A percentile compares a stretch with the other conserved stretches of the same genome.
Evolutionary conservation across 2,113 vertebrate genomes (phyloP).

Genomic region (Mus spicilegus): DNA sequence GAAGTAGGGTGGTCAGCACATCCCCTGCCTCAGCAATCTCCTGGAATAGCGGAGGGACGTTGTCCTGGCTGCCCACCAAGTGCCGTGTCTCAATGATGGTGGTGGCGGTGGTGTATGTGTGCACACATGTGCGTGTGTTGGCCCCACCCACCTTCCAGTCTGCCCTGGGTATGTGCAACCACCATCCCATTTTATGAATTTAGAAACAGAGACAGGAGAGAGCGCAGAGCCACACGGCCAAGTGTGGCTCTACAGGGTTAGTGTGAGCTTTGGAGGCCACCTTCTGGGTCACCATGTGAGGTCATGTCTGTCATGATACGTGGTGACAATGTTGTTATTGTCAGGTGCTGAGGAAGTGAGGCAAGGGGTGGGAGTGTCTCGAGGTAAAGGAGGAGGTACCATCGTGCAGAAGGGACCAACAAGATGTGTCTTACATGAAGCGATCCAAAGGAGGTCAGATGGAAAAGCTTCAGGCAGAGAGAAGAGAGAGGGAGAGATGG

Average conservation of each 20-base stretch:
- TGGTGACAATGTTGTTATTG: not conserved
- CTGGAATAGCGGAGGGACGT: not conserved
- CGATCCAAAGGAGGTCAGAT: not conserved
- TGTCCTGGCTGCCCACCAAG: not conserved
- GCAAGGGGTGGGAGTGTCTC: not conserved
- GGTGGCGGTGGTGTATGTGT: too few species aligned
- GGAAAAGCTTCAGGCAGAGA: not conserved
- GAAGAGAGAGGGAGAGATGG: not conserved
- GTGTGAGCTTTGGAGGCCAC: not conserved
- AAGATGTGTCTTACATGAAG: not conserved
- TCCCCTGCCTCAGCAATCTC: not conserved
- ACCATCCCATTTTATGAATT: not conserved
- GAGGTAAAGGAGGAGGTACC: too few species aligned
- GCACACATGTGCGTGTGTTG: not conserved
- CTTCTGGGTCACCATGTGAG: not conserved
- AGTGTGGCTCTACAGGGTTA: not conserved
- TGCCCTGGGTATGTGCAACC: not conserved
- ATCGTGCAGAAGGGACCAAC: too few species aligned
- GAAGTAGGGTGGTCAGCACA: not conserved
- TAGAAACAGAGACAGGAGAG: not conserved
- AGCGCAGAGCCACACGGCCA: not conserved
- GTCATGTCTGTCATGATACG: not conserved
- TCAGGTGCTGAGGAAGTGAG: not conserved
- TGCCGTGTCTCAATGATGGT: too few species aligned
- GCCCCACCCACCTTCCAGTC: not conserved